Percentiles rank a stretch among this genome's conserved stretches.
phyloP scores from a whole-genome alignment of 2,113 vertebrate species.

The Ia io region DNA sequence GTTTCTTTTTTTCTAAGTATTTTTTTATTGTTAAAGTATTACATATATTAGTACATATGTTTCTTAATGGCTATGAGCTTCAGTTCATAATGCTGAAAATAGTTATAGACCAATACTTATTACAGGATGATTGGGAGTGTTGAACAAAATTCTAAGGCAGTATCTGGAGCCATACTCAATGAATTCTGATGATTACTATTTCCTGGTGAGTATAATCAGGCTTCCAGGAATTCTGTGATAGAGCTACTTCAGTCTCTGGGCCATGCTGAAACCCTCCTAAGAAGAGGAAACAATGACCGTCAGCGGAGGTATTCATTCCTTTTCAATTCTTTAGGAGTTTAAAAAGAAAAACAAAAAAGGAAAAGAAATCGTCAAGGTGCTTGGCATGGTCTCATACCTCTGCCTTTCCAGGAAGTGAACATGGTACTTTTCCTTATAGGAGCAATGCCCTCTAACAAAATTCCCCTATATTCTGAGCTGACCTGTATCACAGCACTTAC shows the following conservation, averaged over 20 bases:
- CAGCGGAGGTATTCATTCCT: not conserved
- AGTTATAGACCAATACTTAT: not conserved
- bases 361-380: not conserved
- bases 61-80: not conserved
- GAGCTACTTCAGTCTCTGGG: not conserved
- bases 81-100: not conserved
- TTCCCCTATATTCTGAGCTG: not conserved
- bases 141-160: not conserved
- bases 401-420: constrained; percentile 1
- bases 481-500: constrained; percentile 2
- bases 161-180: not conserved
- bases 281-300: not conserved
- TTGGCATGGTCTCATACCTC: not conserved
- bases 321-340: not conserved
- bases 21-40: no score
- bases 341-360: not conserved
- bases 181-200: not conserved
- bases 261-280: not conserved
- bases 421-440: not conserved
- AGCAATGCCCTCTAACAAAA: not conserved
- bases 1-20: not conserved
- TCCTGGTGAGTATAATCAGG: not conserved
- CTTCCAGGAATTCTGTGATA: not conserved
- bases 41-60: no score
- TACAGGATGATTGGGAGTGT: not conserved